These are phyloP conservation scores for Cheilosia variabilis DNA, from an alignment of 2,888 invertebrate genomes.

Conservation along the genomic window DNA sequence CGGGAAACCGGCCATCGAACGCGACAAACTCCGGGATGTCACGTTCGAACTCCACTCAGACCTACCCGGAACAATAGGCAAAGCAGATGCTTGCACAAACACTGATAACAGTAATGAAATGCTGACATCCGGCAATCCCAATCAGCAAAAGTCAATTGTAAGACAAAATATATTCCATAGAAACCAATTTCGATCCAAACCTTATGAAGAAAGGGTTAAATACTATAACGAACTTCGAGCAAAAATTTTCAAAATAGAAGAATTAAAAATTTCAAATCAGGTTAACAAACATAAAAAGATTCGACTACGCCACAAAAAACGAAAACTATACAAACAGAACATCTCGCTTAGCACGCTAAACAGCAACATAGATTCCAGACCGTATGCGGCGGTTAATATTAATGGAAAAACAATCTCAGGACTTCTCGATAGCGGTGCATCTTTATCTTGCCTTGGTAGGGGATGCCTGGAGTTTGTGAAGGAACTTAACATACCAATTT, in stretches of 20 bases:
- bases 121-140: too few relatives aligned
- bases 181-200: not conserved
- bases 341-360: not conserved
- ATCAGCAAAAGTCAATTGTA: too few relatives aligned
- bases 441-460: not conserved
- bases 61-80: not conserved
- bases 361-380: not conserved
- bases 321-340: not conserved
- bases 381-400: not conserved
- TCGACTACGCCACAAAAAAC: not conserved
- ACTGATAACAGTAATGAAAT: not conserved
- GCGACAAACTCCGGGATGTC: not conserved
- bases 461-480: not conserved
- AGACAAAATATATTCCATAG: not conserved
- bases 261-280: not conserved
- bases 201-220: slow-evolving; percentile 1
- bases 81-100: not conserved
- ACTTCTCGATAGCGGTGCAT: not conserved
- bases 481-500: not conserved
- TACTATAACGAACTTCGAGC: not conserved
- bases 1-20: not conserved
- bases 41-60: not conserved
- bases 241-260: not conserved
- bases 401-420: not conserved
- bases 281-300: not conserved